Evolutionary conservation across 1,140 invertebrate species (phyloP).

Genomic region (Tribolium madens): DNA sequence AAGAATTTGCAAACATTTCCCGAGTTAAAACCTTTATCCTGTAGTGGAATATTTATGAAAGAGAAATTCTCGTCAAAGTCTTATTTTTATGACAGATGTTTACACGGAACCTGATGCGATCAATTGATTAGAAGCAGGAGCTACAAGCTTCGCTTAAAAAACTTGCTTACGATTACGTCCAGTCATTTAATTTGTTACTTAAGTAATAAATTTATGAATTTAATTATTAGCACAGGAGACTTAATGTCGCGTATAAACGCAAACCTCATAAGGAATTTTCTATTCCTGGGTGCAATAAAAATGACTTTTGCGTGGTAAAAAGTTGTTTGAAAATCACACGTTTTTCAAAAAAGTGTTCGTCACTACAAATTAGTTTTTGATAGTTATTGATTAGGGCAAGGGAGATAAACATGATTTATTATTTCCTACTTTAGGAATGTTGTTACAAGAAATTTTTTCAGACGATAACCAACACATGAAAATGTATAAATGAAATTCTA

Average conservation of each 20-base stretch:
- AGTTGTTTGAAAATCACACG: neutral
- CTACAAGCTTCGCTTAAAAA: neutral
- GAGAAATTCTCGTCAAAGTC: neutral
- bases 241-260: conserved; percentile 7
- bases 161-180: neutral
- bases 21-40: neutral
- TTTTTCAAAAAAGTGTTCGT: neutral
- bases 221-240: neutral
- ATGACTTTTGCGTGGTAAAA: neutral
- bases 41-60: neutral
- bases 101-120: conserved; percentile 1
- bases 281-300: neutral
- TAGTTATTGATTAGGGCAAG: neutral
- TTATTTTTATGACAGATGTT: conserved; percentile 21
- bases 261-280: conserved; percentile 13
- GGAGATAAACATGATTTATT: conserved; percentile 20
- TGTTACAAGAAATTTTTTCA: conserved; percentile 22
- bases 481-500: conserved; percentile 21
- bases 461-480: conserved; percentile 2
- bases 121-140: conserved; percentile 3
- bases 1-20: neutral
- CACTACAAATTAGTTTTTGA: neutral
- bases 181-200: neutral
- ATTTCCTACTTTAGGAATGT: conserved; percentile 18
- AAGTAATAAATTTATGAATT: conserved; percentile 9